phyloP scores from a whole-genome alignment of 2,113 vertebrate species.

The Upupa epops region DNA sequence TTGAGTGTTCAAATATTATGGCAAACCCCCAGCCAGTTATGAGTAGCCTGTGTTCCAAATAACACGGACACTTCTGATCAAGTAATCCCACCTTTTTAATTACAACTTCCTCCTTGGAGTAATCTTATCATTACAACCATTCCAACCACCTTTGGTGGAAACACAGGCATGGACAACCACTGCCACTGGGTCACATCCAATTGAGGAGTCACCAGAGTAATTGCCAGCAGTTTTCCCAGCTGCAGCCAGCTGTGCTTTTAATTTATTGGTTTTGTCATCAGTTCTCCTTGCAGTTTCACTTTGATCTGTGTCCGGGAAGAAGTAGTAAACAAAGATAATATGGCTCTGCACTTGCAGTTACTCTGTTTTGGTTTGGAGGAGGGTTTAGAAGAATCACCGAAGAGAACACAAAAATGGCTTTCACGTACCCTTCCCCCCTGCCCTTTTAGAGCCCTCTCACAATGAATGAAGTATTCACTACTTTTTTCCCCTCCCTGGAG shows the following conservation, averaged over 20 bases:
- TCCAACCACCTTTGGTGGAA: background rate
- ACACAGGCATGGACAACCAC: background rate
- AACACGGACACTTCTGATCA: background rate
- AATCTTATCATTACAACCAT: conserved; percentile 13
- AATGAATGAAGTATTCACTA: background rate
- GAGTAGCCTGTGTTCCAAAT: background rate
- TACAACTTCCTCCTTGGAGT: background rate
- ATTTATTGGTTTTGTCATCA: background rate
- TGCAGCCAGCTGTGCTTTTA: conserved; percentile 25
- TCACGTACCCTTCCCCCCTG: conserved; percentile 1
- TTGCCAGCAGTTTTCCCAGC: conserved; percentile 35
- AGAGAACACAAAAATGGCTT: conserved; percentile 18
- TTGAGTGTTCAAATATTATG: background rate
- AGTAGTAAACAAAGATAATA: background rate
- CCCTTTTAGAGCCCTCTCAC: conserved; percentile 13
- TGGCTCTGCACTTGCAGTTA: background rate
- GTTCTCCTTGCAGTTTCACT: conserved; percentile 22
- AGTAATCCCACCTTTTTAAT: background rate
- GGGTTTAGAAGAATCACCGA: background rate
- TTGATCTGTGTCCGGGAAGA: conserved; percentile 12
- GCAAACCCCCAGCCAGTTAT: background rate
- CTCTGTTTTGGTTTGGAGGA: background rate
- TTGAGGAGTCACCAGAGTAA: conserved; percentile 32
- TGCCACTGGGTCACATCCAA: conserved; percentile 14
- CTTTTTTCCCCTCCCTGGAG: background rate